A percentile compares a stretch with the other conserved stretches of the same genome.
These are phyloP conservation scores for Cheilosia variabilis DNA, from an alignment of 2,888 invertebrate species.

Conservation along the genomic window DNA sequence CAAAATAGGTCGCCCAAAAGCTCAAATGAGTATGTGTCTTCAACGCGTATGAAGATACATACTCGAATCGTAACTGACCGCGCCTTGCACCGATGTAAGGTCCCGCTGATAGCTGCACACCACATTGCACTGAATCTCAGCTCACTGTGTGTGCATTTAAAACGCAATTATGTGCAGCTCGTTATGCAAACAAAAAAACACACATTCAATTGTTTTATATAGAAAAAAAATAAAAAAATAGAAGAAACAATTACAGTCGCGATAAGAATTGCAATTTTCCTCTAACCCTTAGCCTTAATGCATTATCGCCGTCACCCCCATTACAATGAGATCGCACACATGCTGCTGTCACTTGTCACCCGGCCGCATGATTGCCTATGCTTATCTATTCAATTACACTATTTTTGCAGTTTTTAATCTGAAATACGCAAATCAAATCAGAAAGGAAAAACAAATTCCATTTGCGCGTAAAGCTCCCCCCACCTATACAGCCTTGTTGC, in stretches of 20 bases:
- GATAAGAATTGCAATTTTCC: conserved; percentile 39
- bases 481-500: neutral
- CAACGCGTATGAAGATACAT: no score
- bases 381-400: conserved; percentile 58
- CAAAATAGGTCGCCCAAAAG: no score
- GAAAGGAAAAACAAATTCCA: conserved; percentile 6
- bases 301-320: conserved; percentile 10
- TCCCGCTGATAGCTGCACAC: no score
- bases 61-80: no score
- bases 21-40: no score
- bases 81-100: no score
- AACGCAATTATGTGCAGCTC: conserved; percentile 29
- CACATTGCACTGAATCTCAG: conserved; percentile 1
- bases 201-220: neutral
- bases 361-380: conserved; percentile 14
- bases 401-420: conserved; percentile 17
- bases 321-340: conserved; percentile 16
- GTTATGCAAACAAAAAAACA: neutral
- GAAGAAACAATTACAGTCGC: conserved; percentile 17
- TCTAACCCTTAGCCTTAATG: conserved; percentile 1
- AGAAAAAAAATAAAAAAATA: conserved; percentile 5
- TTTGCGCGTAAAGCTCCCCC: conserved; percentile 12
- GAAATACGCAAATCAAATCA: conserved; percentile 45
- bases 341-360: conserved; percentile 27
- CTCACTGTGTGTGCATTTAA: conserved; percentile 1